Evolutionary conservation across 2,888 invertebrate genomes (phyloP).

Genomic region (Coleophora flavipennella): DNA sequence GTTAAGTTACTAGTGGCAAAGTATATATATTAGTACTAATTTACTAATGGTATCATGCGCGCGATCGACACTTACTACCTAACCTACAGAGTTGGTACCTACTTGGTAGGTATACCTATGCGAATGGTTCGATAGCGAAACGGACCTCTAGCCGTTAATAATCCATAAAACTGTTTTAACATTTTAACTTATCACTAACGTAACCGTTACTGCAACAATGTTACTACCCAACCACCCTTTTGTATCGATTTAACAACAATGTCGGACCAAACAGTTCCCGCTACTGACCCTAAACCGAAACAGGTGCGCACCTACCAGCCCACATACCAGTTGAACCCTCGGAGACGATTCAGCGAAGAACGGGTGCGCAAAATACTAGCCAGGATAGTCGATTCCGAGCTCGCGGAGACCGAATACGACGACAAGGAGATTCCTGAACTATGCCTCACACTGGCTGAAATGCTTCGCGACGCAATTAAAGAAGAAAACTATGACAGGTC

Average conservation of each 20-base stretch:
- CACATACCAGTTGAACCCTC: conserved; percentile 76
- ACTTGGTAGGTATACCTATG: no score
- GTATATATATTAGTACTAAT: no score
- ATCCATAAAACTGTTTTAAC: no score
- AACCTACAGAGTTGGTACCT: no score
- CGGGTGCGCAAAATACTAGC: conserved; percentile 73
- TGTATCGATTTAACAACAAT: conserved; percentile 43
- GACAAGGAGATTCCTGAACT: conserved; percentile 73
- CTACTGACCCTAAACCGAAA: conserved; percentile 23
- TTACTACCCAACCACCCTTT: no score
- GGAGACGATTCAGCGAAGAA: conserved; percentile 75
- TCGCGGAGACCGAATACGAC: conserved; percentile 75
- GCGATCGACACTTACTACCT: no score
- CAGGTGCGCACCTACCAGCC: conserved; percentile 73
- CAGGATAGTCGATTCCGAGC: conserved; percentile 70
- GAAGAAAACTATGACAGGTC: conserved; percentile 79
- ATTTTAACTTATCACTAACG: no score
- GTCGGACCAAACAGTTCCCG: conserved; percentile 23
- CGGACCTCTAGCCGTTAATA: no score
- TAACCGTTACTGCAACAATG: no score
- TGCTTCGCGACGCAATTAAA: conserved; percentile 74
- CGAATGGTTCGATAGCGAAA: no score
- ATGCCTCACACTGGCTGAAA: conserved; percentile 71
- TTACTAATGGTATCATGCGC: no score
- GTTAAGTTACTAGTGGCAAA: no score